Evolutionary conservation across 2,113 vertebrate genomes (phyloP).

Genomic region (Stegastes partitus): DNA sequence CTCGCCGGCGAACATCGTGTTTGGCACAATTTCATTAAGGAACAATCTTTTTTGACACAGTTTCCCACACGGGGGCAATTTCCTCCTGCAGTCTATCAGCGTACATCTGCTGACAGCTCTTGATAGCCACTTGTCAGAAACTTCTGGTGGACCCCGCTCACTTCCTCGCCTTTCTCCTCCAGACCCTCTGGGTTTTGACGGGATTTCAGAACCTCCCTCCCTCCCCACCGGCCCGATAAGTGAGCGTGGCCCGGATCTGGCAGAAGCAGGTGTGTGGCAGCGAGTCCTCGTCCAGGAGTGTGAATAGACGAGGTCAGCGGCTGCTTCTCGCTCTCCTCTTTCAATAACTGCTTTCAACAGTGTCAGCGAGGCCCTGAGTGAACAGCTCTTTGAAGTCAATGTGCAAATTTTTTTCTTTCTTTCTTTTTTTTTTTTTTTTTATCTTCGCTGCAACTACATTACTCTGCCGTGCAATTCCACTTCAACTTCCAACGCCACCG

Average conservation of each 20-base stretch:
- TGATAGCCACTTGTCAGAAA: conserved; percentile 76
- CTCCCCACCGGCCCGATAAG: conserved; percentile 21
- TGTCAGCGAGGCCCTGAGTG: conserved; percentile 33
- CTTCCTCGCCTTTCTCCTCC: conserved; percentile 28
- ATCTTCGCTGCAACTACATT: conserved; percentile 1
- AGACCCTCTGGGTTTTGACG: conserved; percentile 63
- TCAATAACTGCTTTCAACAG: conserved; percentile 37
- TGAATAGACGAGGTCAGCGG: conserved; percentile 31
- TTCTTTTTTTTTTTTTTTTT: too few relatives aligned
- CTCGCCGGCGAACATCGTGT: conserved; percentile 60
- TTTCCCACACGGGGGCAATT: conserved; percentile 62
- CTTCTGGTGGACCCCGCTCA: conserved; percentile 42
- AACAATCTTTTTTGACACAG: conserved; percentile 67
- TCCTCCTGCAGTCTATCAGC: conserved; percentile 47
- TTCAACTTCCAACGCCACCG: background rate
- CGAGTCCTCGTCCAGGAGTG: conserved; percentile 26
- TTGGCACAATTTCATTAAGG: conserved; percentile 76
- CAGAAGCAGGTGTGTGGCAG: conserved; percentile 2
- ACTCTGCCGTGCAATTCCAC: background rate
- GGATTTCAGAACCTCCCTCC: background rate
- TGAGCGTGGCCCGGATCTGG: conserved; percentile 2
- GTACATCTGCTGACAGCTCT: conserved; percentile 66
- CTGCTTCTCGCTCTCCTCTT: conserved; percentile 13
- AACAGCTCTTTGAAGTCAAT: conserved; percentile 20
- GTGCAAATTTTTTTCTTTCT: conserved; percentile 17